Conservation (phyloP, 2,797 vertebrate species). For the Spea hammondii region DNA sequence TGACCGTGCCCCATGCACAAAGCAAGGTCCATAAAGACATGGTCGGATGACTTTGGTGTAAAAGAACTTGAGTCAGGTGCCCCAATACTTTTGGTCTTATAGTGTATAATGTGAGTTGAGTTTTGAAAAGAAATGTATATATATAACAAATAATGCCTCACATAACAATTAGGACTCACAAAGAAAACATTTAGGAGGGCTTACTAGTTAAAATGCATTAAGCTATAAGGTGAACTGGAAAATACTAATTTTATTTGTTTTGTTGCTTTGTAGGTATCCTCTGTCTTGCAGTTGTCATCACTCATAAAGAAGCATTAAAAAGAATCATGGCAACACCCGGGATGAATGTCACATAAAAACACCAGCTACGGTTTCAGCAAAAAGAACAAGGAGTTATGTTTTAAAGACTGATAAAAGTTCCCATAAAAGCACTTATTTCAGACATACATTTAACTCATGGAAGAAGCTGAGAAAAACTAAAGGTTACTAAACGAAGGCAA, state of each 20-base stretch:
- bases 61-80: too few species aligned
- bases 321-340: constrained; percentile 15
- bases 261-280: constrained; percentile 17
- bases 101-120: too few species aligned
- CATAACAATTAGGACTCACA: too few species aligned
- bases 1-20: too few species aligned
- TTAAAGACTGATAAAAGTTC: background rate
- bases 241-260: background rate
- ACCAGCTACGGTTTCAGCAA: background rate
- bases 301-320: constrained; percentile 29
- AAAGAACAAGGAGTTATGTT: background rate
- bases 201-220: too few species aligned
- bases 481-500: background rate
- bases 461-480: background rate
- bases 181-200: too few species aligned
- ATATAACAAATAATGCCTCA: too few species aligned
- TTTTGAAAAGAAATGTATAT: too few species aligned
- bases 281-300: constrained; percentile 34
- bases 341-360: background rate
- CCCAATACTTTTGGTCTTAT: too few species aligned
- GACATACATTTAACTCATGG: background rate
- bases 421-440: background rate
- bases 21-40: too few species aligned
- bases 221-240: too few species aligned
- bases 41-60: too few species aligned